These are phyloP conservation scores for Drosophila sproati DNA, from an alignment of 1,140 invertebrate species.

Conservation along the genomic window DNA sequence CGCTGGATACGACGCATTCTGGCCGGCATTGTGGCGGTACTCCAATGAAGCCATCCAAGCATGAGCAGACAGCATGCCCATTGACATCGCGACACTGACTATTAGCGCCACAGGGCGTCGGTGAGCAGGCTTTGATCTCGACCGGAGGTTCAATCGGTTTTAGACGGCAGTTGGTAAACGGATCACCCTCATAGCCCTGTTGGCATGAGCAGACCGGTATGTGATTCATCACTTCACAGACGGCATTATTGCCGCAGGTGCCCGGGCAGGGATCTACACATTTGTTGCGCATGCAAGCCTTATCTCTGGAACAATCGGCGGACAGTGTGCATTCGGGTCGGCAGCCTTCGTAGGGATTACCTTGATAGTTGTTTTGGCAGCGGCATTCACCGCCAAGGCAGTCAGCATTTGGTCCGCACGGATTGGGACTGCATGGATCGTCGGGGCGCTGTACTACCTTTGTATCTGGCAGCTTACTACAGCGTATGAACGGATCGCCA, in stretches of 20 bases:
- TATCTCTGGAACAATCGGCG: constrained; percentile 91
- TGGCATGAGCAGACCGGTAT: constrained; percentile 92
- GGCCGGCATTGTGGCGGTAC: constrained; percentile 91
- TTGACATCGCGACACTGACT: constrained; percentile 90
- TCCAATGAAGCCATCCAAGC: constrained; percentile 90
- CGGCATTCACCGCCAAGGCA: constrained; percentile 92
- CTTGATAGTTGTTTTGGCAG: constrained; percentile 92
- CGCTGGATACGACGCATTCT: constrained; percentile 93
- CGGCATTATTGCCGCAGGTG: constrained; percentile 92
- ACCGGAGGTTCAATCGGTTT: constrained; percentile 83
- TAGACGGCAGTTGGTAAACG: constrained; percentile 89
- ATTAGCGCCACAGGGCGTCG: constrained; percentile 89
- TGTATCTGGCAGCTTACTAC: constrained; percentile 84
- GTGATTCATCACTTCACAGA: constrained; percentile 93
- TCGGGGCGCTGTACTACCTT: constrained; percentile 65
- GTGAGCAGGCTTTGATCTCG: constrained; percentile 91
- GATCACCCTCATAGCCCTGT: constrained; percentile 91
- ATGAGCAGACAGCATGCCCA: constrained; percentile 92
- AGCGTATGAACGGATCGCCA: constrained; percentile 90
- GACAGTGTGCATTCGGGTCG: constrained; percentile 92
- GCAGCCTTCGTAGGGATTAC: constrained; percentile 92
- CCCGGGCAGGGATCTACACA: constrained; percentile 93
- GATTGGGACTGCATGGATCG: constrained; percentile 90
- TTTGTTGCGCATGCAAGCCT: constrained; percentile 92
- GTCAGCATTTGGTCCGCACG: constrained; percentile 92